Evolutionary conservation across 2,888 invertebrate species (phyloP), one percentile per base, ranked within the genome.

Genomic region (Agriopis marginaria): DNA sequence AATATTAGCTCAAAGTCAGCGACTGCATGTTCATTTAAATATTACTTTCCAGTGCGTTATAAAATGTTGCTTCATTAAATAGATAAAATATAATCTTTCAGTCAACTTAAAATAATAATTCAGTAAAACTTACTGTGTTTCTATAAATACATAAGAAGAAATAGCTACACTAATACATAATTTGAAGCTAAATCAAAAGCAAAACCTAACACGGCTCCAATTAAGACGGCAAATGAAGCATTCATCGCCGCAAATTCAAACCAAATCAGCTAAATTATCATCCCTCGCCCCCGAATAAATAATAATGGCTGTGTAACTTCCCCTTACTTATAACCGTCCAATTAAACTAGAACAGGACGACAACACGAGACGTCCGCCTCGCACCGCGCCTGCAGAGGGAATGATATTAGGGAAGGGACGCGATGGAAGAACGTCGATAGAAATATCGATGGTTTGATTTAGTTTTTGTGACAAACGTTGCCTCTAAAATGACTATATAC

Each of bases 301-400:
- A 42, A 42, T 56, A 56, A 56, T 10, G 54, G 14, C 42, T 10
- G 14, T 17, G 54, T 23, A 42, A 9, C 14, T 42, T 17, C 55
- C 8, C 42, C 42, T 54, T 40, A 54, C 55, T 60, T 59, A 68
- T 70, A 72, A 70, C 69, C 59, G 69, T 73, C 70, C 75, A 75
- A 75, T 75, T 75, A 73, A 68, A 66, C 61, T 60, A 65, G 66
- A 61, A 68, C 73, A 75, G 70, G 71, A 73, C 58, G 65, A 64
- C 66, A 73, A 72, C 71, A 73, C 63, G 53, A 70, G 71, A 67
- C 73, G 71, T 68, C 75, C 69, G 58, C 42, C 53, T 17, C 50
- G 59, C 51, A 8, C 73, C 63, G 70, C 66, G 74, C 71, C 66
- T 70, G 66, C 68, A 62, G 70, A 67, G 73, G 68, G 63, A 80